Percentiles rank a stretch among this genome's conserved stretches.
These are phyloP conservation scores for Chaetodon trifasciatus DNA, from an alignment of 2,797 vertebrate species.

Conservation along the genomic window DNA sequence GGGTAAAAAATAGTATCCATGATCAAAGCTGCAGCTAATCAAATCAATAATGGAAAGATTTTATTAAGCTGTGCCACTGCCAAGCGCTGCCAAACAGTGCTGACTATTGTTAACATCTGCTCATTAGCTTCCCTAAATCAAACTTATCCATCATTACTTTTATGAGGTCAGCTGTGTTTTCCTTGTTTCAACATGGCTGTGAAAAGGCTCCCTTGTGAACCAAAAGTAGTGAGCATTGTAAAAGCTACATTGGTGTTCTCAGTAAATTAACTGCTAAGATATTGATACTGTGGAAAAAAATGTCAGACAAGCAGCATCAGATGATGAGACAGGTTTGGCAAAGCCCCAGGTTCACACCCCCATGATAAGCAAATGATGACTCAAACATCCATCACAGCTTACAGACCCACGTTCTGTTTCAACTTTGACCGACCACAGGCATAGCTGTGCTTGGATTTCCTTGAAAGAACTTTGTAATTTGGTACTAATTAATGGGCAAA, in stretches of 20 bases:
- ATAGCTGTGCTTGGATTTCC: neutral
- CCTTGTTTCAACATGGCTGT: neutral
- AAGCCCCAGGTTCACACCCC: no score
- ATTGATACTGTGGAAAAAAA: neutral
- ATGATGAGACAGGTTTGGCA: no score
- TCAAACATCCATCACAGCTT: neutral
- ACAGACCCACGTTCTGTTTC: neutral
- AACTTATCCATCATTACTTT: neutral
- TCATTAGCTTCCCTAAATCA: slow-evolving; percentile 14
- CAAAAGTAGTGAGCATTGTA: neutral
- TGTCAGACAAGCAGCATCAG: neutral
- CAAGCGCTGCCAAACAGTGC: neutral
- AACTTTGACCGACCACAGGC: neutral
- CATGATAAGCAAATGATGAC: no score
- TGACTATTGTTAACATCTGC: neutral
- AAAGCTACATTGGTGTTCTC: neutral
- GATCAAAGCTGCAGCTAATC: slow-evolving; percentile 22
- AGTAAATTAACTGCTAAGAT: neutral
- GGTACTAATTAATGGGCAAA: neutral
- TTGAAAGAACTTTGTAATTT: neutral
- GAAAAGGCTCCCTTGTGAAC: neutral
- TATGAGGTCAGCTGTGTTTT: slow-evolving; percentile 22
- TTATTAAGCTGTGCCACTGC: slow-evolving; percentile 28
- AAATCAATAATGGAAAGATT: slow-evolving; percentile 26
- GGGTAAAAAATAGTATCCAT: neutral